phyloP scores from a whole-genome alignment of 1,140 invertebrate species.

The Brachionus manjavacas region DNA sequence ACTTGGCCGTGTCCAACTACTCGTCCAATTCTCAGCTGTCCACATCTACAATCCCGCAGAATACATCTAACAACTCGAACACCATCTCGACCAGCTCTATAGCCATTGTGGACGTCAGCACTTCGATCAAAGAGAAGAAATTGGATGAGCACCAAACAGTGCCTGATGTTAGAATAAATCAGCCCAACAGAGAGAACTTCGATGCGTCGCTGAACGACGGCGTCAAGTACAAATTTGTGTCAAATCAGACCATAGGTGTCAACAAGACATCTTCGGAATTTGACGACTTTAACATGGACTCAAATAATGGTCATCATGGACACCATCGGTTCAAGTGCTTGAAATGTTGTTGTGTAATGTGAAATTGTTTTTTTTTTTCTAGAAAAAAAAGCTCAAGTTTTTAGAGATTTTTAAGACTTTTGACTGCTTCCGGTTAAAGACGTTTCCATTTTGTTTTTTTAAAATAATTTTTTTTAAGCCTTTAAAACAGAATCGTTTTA shows the following conservation, averaged over 20 bases:
- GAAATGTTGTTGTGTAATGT: constrained; percentile 26
- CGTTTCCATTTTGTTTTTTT: neutral
- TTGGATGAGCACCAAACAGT: neutral
- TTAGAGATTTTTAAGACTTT: neutral
- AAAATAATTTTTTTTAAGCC: neutral
- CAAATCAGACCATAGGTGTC: constrained; percentile 13
- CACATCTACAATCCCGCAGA: neutral
- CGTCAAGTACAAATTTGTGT: constrained; percentile 34
- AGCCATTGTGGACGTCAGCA: constrained; percentile 5
- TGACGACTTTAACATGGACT: constrained; percentile 1
- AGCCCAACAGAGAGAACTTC: neutral
- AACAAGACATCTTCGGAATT: neutral
- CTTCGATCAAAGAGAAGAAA: neutral
- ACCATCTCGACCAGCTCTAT: constrained; percentile 20
- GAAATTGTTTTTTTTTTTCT: neutral
- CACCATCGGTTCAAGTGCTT: neutral
- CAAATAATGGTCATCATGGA: neutral
- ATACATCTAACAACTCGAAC: constrained; percentile 19
- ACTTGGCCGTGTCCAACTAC: neutral
- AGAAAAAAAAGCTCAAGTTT: neutral
- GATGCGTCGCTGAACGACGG: neutral
- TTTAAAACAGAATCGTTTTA: constrained; percentile 33
- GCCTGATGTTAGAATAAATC: neutral
- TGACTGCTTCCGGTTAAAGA: neutral
- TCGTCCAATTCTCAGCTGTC: neutral